Percentiles rank a stretch among this genome's conserved stretches.
These are phyloP conservation scores for Malurus leucopterus DNA, from an alignment of 2,797 vertebrate genomes.

Conservation along the genomic window DNA sequence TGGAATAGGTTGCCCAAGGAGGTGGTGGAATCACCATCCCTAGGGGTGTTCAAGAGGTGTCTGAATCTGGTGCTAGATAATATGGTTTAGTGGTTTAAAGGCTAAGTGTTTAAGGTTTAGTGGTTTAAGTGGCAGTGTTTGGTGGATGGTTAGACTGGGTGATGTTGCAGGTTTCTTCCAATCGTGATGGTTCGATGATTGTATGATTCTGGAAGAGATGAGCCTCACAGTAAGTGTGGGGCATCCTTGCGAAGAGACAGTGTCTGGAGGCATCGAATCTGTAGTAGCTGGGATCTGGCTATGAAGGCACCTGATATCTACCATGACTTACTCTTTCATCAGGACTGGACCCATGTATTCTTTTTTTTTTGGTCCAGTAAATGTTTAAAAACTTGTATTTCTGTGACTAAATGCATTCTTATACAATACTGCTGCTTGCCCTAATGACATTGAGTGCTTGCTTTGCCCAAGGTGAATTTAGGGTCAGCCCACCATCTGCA, in stretches of 20 bases:
- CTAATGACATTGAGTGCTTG: not conserved
- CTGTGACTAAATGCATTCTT: not conserved
- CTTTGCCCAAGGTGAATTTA: not conserved
- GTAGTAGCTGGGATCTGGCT: not conserved
- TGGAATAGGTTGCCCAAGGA: not conserved
- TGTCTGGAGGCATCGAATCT: not conserved
- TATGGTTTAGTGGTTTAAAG: not conserved
- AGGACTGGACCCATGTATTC: not conserved
- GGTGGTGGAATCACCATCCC: not conserved
- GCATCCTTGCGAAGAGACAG: fast-evolving
- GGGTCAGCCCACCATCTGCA: not conserved
- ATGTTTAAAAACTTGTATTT: not conserved
- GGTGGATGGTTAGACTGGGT: not conserved
- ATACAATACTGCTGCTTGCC: not conserved
- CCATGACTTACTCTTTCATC: not conserved
- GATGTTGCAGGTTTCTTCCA: not conserved
- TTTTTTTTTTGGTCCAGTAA: not conserved
- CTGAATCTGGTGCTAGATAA: not conserved
- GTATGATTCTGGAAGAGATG: not conserved
- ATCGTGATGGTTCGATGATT: not conserved
- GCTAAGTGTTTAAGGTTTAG: no score
- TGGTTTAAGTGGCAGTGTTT: not conserved
- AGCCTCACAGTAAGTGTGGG: fast-evolving
- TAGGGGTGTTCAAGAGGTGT: not conserved
- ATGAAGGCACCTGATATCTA: fast-evolving